Conservation (phyloP, 2,113 vertebrate species). For the Peromyscus leucopus region DNA sequence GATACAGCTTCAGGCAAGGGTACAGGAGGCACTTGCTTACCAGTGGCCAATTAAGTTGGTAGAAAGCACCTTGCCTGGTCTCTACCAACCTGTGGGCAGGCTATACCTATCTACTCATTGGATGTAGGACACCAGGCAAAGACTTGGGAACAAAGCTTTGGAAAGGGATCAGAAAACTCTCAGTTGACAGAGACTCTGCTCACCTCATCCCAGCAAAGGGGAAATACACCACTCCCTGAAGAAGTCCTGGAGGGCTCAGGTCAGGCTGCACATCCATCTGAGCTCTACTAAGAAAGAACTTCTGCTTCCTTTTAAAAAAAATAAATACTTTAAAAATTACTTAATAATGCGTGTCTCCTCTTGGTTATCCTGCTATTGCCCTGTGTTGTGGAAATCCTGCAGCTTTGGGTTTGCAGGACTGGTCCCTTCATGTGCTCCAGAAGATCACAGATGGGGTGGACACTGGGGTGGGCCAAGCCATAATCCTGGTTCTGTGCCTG, state of each 20-base stretch:
- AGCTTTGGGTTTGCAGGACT: not conserved
- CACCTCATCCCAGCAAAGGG: not conserved
- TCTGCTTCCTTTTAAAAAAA: not conserved
- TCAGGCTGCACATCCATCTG: not conserved
- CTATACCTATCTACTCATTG: too few relatives aligned
- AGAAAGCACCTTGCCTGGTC: not conserved
- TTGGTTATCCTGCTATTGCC: not conserved
- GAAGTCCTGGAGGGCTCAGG: not conserved
- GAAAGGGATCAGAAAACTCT: not conserved
- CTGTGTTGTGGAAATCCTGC: not conserved
- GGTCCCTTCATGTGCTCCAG: not conserved
- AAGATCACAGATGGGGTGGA: not conserved
- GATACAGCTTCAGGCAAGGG: not conserved
- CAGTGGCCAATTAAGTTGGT: not conserved
- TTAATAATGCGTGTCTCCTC: not conserved
- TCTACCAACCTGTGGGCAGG: not conserved
- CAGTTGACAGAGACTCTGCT: not conserved
- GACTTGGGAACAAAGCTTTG: not conserved
- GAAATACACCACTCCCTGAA: not conserved
- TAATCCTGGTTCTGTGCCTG: not conserved
- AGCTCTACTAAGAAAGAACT: not conserved
- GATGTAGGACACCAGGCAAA: not conserved
- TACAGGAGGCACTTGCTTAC: not conserved
- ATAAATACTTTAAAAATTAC: not conserved
- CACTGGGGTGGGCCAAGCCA: not conserved